Evolutionary conservation across 2,797 vertebrate genomes (phyloP).

Genomic region (Basileuterus tristriatus): DNA sequence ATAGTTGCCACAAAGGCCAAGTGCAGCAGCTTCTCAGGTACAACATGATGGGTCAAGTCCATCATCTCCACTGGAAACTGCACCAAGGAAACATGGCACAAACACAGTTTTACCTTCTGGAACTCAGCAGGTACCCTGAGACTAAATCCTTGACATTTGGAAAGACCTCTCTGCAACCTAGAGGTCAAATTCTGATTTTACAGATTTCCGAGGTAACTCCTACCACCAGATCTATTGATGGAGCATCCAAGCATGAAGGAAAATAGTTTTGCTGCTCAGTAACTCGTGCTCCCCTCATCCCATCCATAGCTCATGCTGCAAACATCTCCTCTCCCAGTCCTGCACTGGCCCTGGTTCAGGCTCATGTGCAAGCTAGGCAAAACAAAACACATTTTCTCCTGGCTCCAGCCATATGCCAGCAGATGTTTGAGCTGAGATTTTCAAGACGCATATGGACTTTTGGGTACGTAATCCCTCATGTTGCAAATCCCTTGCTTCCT

Average conservation of each 20-base stretch:
- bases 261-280: neutral
- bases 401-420: neutral
- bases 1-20: neutral
- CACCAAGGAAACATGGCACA: neutral
- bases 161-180: neutral
- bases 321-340: neutral
- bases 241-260: neutral
- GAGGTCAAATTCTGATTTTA: neutral
- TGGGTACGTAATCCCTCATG: neutral
- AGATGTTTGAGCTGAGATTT: constrained; percentile 48
- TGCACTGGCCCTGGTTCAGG: neutral
- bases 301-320: neutral
- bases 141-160: neutral
- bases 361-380: neutral
- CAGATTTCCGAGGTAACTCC: neutral
- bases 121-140: neutral
- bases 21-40: neutral
- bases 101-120: neutral
- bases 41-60: neutral
- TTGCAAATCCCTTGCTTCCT: constrained; percentile 14
- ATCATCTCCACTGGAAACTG: neutral
- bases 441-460: constrained; percentile 6
- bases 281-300: neutral
- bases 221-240: neutral
- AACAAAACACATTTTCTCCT: constrained; percentile 19